Evolutionary conservation across 1,140 invertebrate species (phyloP).

Genomic region (Drosophila bocki): DNA sequence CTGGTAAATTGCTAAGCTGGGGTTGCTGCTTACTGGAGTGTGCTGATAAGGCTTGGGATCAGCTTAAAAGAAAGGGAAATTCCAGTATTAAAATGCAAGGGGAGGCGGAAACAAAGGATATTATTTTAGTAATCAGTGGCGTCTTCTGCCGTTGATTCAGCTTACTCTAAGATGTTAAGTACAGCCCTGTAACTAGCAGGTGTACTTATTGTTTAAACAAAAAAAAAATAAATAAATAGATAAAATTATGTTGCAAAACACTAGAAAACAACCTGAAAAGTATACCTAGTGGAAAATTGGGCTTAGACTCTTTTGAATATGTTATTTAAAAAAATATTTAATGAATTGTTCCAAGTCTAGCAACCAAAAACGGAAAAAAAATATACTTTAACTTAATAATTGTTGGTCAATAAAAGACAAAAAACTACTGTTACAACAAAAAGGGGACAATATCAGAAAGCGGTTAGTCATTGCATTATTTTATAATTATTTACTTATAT

Average conservation of each 20-base stretch:
- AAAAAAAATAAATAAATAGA: too few species aligned
- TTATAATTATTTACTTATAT: background rate
- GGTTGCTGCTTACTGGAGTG: conserved; percentile 53
- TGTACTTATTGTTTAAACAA: background rate
- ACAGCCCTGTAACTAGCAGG: background rate
- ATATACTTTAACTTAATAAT: too few species aligned
- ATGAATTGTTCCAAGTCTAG: too few species aligned
- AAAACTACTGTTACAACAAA: too few species aligned
- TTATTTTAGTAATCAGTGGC: conserved; percentile 33
- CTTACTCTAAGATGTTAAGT: too few species aligned
- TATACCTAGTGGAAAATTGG: background rate
- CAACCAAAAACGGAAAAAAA: too few species aligned
- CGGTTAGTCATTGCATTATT: too few species aligned
- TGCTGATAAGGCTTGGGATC: conserved; percentile 59
- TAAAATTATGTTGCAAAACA: background rate
- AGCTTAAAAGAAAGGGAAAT: conserved; percentile 55
- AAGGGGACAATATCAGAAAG: too few species aligned
- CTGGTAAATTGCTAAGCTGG: conserved; percentile 18
- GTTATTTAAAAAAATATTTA: too few species aligned
- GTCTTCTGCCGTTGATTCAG: conserved; percentile 7
- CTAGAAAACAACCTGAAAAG: too few species aligned
- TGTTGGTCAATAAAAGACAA: too few species aligned
- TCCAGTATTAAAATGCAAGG: conserved; percentile 24
- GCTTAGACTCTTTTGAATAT: too few species aligned
- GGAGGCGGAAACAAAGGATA: background rate